Evolutionary conservation across 1,140 invertebrate genomes (phyloP).

Genomic region (Artemia franciscana): DNA sequence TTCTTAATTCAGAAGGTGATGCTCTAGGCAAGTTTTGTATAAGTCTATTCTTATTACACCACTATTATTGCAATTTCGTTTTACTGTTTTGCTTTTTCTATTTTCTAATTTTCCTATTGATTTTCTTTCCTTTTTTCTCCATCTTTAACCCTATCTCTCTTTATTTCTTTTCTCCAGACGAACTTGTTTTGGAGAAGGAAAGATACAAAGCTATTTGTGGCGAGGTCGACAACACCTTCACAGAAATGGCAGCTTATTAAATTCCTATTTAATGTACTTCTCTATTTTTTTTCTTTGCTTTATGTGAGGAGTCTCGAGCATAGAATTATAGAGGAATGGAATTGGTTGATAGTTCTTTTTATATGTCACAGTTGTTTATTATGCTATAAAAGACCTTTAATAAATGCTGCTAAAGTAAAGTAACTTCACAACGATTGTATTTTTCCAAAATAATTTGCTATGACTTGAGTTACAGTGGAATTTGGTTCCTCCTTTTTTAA

Average conservation of each 20-base stretch:
- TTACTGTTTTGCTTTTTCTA: not conserved
- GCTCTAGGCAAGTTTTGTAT: too few relatives aligned
- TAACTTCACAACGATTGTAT: too few relatives aligned
- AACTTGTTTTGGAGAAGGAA: constrained; percentile 94
- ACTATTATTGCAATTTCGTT: not conserved
- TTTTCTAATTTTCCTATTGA: not conserved
- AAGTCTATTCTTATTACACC: constrained; percentile 1
- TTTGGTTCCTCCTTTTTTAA: too few relatives aligned
- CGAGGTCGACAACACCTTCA: constrained; percentile 92
- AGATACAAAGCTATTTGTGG: constrained; percentile 98
- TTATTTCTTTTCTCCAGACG: constrained; percentile 45
- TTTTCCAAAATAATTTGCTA: too few relatives aligned
- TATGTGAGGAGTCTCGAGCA: too few relatives aligned
- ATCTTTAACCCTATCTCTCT: constrained; percentile 1
- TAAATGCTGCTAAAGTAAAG: too few relatives aligned
- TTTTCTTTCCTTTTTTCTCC: not conserved
- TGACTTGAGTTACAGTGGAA: too few relatives aligned
- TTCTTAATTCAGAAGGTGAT: too few relatives aligned
- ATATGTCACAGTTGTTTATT: too few relatives aligned
- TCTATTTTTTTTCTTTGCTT: not conserved
- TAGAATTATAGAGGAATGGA: too few relatives aligned
- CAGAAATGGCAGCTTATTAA: constrained; percentile 76
- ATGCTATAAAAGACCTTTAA: too few relatives aligned
- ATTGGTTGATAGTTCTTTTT: too few relatives aligned
- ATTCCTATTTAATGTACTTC: constrained; percentile 5